These are phyloP conservation scores for Otis tarda DNA, from an alignment of 2,113 vertebrate genomes.

Conservation along the genomic window DNA sequence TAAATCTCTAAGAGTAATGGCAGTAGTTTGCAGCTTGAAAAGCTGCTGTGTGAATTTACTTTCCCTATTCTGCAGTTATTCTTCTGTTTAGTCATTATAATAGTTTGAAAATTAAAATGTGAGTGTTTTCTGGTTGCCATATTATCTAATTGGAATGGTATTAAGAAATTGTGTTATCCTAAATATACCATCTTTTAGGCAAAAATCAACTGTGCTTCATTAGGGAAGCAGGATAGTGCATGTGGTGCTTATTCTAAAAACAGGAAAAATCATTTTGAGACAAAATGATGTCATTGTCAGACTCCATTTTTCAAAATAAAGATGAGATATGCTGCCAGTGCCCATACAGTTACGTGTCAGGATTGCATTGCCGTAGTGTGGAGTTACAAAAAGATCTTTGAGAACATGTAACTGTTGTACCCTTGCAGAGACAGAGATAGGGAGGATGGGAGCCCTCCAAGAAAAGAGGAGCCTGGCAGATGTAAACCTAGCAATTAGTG, in stretches of 20 bases:
- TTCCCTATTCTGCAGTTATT: background rate
- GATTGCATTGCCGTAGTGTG: background rate
- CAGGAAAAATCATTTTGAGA: background rate
- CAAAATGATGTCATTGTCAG: background rate
- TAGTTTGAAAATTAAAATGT: background rate
- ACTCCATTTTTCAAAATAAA: background rate
- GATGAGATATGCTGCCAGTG: background rate
- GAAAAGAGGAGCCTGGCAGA: background rate
- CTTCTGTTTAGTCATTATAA: background rate
- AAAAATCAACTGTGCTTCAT: background rate
- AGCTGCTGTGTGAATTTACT: background rate
- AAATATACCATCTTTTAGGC: background rate
- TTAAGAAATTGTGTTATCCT: background rate
- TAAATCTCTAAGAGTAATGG: background rate
- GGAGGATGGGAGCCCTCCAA: background rate
- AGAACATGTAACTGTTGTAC: background rate
- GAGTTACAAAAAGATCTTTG: background rate
- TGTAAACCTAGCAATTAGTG: background rate
- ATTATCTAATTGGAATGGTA: background rate
- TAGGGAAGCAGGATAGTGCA: background rate
- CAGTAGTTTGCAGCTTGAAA: background rate
- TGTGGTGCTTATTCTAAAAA: background rate
- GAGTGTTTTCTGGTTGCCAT: background rate
- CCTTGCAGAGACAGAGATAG: fast-evolving
- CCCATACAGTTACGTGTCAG: background rate